Conservation (phyloP, 2,797 vertebrate genomes). For the Graptemys geographica region DNA sequence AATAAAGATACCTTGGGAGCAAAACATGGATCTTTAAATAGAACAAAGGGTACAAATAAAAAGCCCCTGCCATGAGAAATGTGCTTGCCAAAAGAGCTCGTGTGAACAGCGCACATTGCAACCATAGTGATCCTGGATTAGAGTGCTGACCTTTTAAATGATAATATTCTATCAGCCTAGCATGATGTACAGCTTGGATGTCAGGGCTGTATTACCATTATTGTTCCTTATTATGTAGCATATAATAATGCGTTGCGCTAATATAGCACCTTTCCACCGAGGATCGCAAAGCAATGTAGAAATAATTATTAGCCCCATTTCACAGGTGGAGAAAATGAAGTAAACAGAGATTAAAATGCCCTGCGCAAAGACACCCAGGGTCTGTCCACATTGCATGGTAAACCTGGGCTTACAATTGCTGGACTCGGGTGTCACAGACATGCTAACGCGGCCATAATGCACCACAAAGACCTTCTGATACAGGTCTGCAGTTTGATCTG, state of each 20-base stretch:
- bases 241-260: not conserved
- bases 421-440: not conserved
- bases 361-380: not conserved
- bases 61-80: not conserved
- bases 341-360: not conserved
- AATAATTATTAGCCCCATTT: not conserved
- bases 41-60: not conserved
- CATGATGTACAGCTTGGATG: not conserved
- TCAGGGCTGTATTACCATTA: not conserved
- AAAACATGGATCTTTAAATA: not conserved
- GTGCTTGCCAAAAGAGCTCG: not conserved
- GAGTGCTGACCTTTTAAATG: conserved; percentile 6
- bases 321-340: not conserved
- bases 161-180: not conserved
- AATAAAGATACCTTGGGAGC: not conserved
- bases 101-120: not conserved
- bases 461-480: not conserved
- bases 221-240: not conserved
- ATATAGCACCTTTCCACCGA: not conserved
- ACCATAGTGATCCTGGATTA: not conserved
- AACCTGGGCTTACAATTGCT: not conserved
- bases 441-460: not conserved
- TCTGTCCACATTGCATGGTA: not conserved
- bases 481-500: not conserved
- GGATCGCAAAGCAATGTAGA: not conserved